These are phyloP conservation scores for Phaethon lepturus DNA, from an alignment of 2,113 vertebrate species.

Conservation along the genomic window DNA sequence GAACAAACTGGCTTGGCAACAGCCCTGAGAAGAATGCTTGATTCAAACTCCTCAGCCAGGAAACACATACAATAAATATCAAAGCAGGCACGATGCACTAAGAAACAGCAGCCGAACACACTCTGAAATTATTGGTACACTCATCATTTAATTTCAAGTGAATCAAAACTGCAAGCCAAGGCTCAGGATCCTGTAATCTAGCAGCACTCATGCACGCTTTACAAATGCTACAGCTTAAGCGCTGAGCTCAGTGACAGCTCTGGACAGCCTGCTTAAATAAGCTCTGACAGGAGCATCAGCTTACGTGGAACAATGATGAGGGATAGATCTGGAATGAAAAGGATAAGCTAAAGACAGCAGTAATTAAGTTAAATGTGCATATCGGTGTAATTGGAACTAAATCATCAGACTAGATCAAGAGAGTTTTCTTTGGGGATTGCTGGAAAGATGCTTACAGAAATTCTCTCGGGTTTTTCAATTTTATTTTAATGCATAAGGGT, in stretches of 20 bases:
- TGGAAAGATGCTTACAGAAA: not conserved
- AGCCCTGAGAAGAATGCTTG: not conserved
- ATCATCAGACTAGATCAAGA: not conserved
- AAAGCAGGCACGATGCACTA: not conserved
- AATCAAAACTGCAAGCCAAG: not conserved
- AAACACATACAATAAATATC: not conserved
- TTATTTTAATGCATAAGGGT: not conserved
- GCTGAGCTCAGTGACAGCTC: not conserved
- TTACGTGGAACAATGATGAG: not conserved
- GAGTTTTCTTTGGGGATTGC: not conserved
- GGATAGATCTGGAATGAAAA: not conserved
- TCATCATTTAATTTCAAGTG: not conserved
- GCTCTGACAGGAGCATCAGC: not conserved
- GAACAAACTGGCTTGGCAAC: not conserved
- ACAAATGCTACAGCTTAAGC: not conserved
- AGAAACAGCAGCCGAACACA: not conserved
- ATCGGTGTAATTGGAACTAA: not conserved
- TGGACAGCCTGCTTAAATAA: not conserved
- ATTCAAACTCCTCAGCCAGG: not conserved
- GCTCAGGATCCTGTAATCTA: not conserved
- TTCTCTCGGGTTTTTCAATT: not conserved
- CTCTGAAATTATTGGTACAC: not conserved
- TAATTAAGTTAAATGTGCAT: not conserved
- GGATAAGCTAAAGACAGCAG: not conserved
- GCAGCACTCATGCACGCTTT: accelerated